Evolutionary conservation across 1,140 invertebrate genomes (phyloP), one percentile per base, ranked within the genome.

Genomic region (Oscheius sp.): DNA sequence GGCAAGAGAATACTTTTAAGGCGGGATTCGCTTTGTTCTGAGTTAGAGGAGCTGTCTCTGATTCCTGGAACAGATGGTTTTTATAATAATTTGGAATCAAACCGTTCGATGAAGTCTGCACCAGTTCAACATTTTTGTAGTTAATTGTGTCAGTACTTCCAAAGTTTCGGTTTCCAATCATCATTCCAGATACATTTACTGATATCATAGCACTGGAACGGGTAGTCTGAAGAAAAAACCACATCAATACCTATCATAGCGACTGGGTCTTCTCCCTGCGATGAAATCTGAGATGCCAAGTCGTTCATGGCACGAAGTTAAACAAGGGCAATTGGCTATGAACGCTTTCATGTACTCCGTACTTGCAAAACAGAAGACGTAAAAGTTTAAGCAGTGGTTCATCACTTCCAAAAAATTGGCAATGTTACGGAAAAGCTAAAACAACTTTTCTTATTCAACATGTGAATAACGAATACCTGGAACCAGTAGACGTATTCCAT

Each of bases 351-450:
- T 66, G 61, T 82, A 82, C 45, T 82, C 80, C 10, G 46, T 58
- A 42, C 70, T 73, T 0, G 80, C 82, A 35, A 79, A 71, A 63
- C 80, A 82, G 72, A 84, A 82, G 35, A 82, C 77, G 74, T 82
- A 82, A 64, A 82, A 82, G 64, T 82, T 82, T 29, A 84, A 55
- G 68, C 81, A 82, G 72, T 83, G 81, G 55, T 84, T 82, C n/a
- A 82, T 28, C 13, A 82, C 82, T 73, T 82, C 80, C 10, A 80
- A 35, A 28, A 76, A 77, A 69, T 82, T 82, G 34, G 80, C 82
- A 20, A 82, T 55, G 49, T 83, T 77, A 13, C 80, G 80, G 62
- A 79, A 84, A 2, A 82, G 65, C 80, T 82, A 61, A 62, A 78
- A 58, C 3, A 61, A 45, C 36, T 32, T n/a, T 34, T 68, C 20